A percentile compares a stretch with the other conserved stretches of the same genome.
Conservation (phyloP, 2,113 vertebrate species). For the Nesoenas mayeri region DNA sequence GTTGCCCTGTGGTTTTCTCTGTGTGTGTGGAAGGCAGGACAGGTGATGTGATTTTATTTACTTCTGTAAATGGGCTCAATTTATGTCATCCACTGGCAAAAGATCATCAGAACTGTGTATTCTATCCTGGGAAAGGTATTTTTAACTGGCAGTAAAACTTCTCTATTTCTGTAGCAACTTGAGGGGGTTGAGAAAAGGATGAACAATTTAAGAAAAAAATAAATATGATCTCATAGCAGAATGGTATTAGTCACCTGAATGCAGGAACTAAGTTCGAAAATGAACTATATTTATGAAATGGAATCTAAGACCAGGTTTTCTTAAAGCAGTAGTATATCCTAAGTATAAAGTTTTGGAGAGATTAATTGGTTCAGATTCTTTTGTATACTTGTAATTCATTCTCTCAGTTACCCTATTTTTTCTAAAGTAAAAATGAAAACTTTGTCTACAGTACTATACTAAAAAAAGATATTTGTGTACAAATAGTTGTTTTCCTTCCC, state of each 20-base stretch:
- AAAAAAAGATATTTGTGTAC: accelerated
- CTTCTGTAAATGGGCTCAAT: not conserved
- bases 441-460: not conserved
- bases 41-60: not conserved
- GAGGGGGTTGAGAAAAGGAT: not conserved
- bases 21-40: accelerated
- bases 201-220: not conserved
- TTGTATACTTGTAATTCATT: not conserved
- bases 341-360: not conserved
- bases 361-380: not conserved
- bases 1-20: not conserved
- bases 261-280: not conserved
- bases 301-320: not conserved
- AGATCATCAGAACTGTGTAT: not conserved
- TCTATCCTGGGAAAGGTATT: not conserved
- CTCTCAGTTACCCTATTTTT: not conserved
- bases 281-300: not conserved
- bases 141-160: not conserved
- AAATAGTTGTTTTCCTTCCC: not conserved
- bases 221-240: not conserved
- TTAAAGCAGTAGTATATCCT: not conserved
- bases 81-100: not conserved
- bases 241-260: not conserved
- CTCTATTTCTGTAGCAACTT: not conserved
- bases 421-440: not conserved